These are phyloP conservation scores for Hecatera dysodea DNA, from an alignment of 2,888 invertebrate species.

Conservation along the genomic window DNA sequence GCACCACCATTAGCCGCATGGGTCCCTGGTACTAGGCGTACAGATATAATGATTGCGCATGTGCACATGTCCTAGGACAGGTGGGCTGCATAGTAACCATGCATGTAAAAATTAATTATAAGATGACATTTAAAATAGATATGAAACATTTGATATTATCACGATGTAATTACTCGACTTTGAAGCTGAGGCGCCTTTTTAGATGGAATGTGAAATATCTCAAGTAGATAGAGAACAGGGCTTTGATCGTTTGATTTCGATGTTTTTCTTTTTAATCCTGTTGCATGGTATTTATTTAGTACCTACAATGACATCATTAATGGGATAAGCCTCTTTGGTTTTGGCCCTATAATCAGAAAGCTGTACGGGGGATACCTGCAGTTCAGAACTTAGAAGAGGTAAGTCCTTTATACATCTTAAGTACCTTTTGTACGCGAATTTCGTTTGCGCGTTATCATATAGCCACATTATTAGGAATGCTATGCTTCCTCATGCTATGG, in stretches of 20 bases:
- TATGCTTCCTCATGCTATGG: too few relatives aligned
- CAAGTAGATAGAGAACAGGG: not conserved
- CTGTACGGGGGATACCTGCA: too few relatives aligned
- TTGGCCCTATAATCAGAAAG: too few relatives aligned
- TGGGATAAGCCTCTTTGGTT: too few relatives aligned
- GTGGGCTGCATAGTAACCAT: conserved; percentile 23
- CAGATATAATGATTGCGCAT: conserved; percentile 48
- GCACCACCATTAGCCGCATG: conserved; percentile 33
- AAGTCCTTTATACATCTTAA: too few relatives aligned
- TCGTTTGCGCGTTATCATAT: too few relatives aligned
- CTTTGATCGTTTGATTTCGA: not conserved
- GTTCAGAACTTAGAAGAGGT: too few relatives aligned
- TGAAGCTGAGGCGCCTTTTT: not conserved
- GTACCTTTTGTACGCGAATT: too few relatives aligned
- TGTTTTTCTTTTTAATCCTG: not conserved
- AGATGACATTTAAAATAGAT: conserved; percentile 14
- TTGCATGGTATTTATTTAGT: too few relatives aligned
- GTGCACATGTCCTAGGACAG: conserved; percentile 46
- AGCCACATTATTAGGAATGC: too few relatives aligned
- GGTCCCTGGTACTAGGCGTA: conserved; percentile 48
- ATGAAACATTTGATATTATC: not conserved
- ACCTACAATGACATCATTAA: too few relatives aligned
- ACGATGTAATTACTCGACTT: not conserved
- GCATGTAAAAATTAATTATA: conserved; percentile 28
- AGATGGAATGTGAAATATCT: not conserved